Evolutionary conservation across 2,888 invertebrate genomes (phyloP), one percentile per base, ranked within the genome.

Genomic region (Neoitamus cyanurus): DNA sequence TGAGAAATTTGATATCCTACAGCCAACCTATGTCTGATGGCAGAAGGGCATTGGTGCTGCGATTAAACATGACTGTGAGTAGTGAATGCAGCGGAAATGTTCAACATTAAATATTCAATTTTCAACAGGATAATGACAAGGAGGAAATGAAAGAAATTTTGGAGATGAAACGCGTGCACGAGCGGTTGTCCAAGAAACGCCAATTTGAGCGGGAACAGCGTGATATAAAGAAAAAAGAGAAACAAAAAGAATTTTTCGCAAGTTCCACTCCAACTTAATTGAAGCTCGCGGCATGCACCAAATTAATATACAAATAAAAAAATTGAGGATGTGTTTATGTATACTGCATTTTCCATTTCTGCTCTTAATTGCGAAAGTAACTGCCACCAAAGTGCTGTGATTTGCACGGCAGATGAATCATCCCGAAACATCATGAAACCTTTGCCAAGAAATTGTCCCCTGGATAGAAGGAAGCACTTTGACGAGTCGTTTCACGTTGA

Each of bases 1-100:
- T 97, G 70, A 95, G 95, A 89, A 96, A 98, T 88, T 93, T 98
- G 86, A 94, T 96, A 92, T 94, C 95, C 68, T 99, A 99, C 90
- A 98, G 98, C 37, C 97, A 99, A 90, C 97, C 98, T 0, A 98
- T 97, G 97, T 97, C 96, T 0, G 97, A 95, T 89, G 96, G 96
- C 0, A 93, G 95, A 87, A 92, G 97, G 85, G 98, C 98, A 0
- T 91, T 98, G 58, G 97, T 98, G 0, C 91, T 98, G 75, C 93
- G 98, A 77, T 94, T 98, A 86, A 96, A 98, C 90, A 97, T 98
- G 93, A 95, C 96, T 89, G 98, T 97, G 92, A 92, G 92, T 25
- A 1, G 7, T 30, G 9, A 37, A 9, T 15, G 28, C 34, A 34
- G 11, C 7, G 28, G 9, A 37, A n/a, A 42, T 20, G 25, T 42